A percentile compares a stretch with the other conserved stretches of the same genome.
Conservation (phyloP, 2,797 vertebrate species). For the Onychomys leucogaster region DNA sequence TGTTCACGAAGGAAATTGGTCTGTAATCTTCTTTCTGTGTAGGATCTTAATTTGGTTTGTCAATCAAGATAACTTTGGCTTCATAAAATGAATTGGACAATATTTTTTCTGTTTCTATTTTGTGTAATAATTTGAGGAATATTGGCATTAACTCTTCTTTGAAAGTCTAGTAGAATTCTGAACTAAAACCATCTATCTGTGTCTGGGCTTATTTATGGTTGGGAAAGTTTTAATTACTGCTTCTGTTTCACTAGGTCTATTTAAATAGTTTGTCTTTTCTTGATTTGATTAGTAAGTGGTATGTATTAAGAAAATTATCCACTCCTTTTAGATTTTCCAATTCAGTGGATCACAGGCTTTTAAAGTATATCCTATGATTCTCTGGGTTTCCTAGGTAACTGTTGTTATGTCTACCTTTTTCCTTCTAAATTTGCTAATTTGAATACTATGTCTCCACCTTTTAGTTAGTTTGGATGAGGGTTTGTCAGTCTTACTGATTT, state of each 20-base stretch:
- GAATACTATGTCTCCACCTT: neutral
- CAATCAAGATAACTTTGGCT: neutral
- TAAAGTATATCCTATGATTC: neutral
- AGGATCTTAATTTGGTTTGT: neutral
- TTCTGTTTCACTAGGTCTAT: neutral
- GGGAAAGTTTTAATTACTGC: neutral
- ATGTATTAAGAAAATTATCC: neutral
- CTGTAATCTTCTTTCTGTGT: neutral
- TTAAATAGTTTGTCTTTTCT: neutral
- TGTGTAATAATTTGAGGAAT: neutral
- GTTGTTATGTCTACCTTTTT: neutral
- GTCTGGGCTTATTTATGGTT: neutral
- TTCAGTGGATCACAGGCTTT: neutral
- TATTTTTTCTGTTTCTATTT: neutral
- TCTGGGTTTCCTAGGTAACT: neutral
- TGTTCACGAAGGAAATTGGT: neutral
- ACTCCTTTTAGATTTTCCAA: neutral
- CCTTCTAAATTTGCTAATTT: neutral
- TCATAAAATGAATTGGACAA: neutral
- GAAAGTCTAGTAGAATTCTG: neutral
- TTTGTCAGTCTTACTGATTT: neutral
- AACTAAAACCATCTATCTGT: neutral
- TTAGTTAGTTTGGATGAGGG: neutral
- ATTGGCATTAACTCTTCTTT: neutral
- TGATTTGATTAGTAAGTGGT: neutral